Base-by-base conservation (phyloP, 1,140 invertebrate species). In the Drosophila sturtevanti region DNA sequence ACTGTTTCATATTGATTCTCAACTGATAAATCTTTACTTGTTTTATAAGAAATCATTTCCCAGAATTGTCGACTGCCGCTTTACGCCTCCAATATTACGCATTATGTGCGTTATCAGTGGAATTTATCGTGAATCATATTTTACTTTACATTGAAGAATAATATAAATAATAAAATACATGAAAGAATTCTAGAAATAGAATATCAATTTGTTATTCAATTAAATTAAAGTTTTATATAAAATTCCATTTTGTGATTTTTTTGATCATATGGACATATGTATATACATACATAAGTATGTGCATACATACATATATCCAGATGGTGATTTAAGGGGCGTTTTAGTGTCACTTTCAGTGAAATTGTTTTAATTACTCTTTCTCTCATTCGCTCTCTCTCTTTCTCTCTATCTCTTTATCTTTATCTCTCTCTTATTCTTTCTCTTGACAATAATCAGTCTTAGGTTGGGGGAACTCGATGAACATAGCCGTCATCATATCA, bases 331-430 rank as follows among this genome's bases (percentile, higher is more conserved):
- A 55, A 51, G 52, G 72, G 72, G 72, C 72, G 72, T 75, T 52
- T 72, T 44, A 35, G 37, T 75, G 58, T 75, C 58, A 18, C 16
- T 74, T 74, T 74, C 63, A 60, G 60, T 67, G 7, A 21, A 38
- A 16, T 75, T 55, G 61, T 48, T 75, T 68, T 65, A 58, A 75
- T 75, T 68, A 68, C 51, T 24, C 27, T 31, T 21, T 48, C 9
- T 11, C 62, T 27, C 10, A n/a, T n/a, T n/a, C n/a, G 27, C 27
- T 6, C 6, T 31, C 27, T 31, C 27, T 31, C 22, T 4, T 6
- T 10, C 24, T 55, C 6, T 56, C 48, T 63, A n/a, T n/a, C n/a
- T 4, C 27, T 6, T 6, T 31, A 4, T 31, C 27, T 31, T 4
- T 4, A 31, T 10, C 24, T 55, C 6, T 56, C 48, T 63, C 7